A percentile compares a stretch with the other conserved stretches of the same genome.
phyloP scores from a whole-genome alignment of 2,113 vertebrate species.

The Heterocephalus glaber region DNA sequence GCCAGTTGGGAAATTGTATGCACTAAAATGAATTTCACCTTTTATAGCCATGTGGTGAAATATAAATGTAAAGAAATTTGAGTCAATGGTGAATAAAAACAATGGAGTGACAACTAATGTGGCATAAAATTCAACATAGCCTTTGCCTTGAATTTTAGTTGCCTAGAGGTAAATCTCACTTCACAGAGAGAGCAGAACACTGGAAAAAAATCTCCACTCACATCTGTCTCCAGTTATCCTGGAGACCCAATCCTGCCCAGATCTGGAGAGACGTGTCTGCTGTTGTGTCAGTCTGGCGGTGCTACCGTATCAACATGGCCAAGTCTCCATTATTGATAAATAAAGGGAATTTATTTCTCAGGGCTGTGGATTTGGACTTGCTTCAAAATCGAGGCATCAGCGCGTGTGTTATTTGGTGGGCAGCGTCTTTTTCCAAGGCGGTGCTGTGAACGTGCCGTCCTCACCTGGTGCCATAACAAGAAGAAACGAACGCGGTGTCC shows the following conservation, averaged over 20 bases:
- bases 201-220: background rate
- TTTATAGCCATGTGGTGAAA: constrained; percentile 32
- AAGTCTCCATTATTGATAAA: too few species aligned
- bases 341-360: background rate
- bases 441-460: fast-evolving
- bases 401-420: too few species aligned
- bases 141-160: constrained; percentile 38
- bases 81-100: constrained; percentile 37
- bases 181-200: background rate
- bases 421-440: background rate
- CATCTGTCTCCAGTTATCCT: background rate
- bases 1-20: background rate
- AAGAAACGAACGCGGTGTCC: background rate
- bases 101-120: constrained; percentile 37
- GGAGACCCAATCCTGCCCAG: background rate
- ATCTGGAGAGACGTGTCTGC: background rate
- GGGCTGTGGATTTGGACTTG: background rate
- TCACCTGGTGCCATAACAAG: background rate
- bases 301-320: background rate
- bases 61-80: constrained; percentile 38
- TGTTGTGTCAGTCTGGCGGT: background rate
- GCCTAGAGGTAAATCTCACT: background rate
- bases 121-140: constrained; percentile 19
- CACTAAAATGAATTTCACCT: background rate
- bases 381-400: background rate